A percentile compares a stretch with the other conserved stretches of the same genome.
Conservation (phyloP, 2,113 vertebrate species). For the Hypomesus transpacificus region DNA sequence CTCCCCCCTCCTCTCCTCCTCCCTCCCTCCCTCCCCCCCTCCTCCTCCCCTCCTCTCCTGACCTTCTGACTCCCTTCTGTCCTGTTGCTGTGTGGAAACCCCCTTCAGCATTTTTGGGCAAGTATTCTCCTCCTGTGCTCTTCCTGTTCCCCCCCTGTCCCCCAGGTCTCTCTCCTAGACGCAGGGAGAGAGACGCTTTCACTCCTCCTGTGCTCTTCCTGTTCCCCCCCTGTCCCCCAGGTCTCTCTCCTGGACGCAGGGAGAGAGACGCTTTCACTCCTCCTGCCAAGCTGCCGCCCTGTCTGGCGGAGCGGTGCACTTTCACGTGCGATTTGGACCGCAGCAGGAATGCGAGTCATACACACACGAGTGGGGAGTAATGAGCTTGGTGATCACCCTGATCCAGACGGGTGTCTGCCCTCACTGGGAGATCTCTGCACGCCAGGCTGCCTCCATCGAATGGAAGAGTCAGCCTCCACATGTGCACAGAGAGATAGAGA, state of each 20-base stretch:
- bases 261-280: not conserved
- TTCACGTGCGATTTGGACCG: too few relatives aligned
- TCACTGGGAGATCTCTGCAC: too few relatives aligned
- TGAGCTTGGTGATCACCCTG: too few relatives aligned
- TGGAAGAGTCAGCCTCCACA: too few relatives aligned
- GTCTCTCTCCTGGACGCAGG: too few relatives aligned
- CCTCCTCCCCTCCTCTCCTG: not conserved
- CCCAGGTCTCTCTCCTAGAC: not conserved
- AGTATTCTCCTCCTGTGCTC: not conserved
- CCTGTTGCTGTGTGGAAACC: not conserved
- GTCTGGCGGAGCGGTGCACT: too few relatives aligned
- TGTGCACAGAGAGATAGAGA: too few relatives aligned
- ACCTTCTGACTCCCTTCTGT: slow-evolving; percentile 1
- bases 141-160: not conserved
- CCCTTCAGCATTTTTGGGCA: not conserved
- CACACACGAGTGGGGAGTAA: too few relatives aligned
- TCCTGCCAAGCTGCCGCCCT: not conserved
- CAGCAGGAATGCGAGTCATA: too few relatives aligned
- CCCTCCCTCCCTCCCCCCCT: not conserved
- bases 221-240: not conserved
- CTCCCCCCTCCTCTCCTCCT: not conserved
- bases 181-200: not conserved
- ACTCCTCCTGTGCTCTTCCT: not conserved
- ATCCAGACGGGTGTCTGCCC: too few relatives aligned
- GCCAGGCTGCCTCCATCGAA: too few relatives aligned